Base-by-base conservation (phyloP, 2,797 vertebrate species). In the Onychomys arenicola region DNA sequence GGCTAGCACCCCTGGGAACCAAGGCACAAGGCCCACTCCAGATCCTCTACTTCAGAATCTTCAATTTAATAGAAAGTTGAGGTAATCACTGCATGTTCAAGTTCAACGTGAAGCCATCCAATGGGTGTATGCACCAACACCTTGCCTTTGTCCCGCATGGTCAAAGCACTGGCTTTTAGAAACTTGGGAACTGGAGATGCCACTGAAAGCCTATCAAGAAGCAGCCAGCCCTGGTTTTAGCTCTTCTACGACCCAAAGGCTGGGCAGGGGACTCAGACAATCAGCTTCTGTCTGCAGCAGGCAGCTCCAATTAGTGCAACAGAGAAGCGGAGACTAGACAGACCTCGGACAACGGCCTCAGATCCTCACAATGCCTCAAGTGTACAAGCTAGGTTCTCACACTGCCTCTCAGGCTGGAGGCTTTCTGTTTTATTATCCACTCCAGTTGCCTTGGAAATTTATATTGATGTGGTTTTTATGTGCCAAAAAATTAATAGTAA, bases 391-490 rank as follows among this genome's bases (percentile, higher is more conserved):
- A 61, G 59, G 59, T 8, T 61, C 59, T 61, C 23, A 23, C 21
- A 34, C 14, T 21, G 65, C 37, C 82, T 84, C 90, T 73, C 27
- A 37, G 83, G 65, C 40, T 89, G 13, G 27, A 90, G 63, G 57
- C 29, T 63, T 40, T 29, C 13, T 49, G 32, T 67, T 92, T 83
- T 61, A 94, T 65, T 83, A 94, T 52, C 71, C 67, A 71, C 17
- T 65, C 46, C 49, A 19, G 52, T 65, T 84, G 71, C 59, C 65
- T 57, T 94, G 29, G 52, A 96, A 87, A 93, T 89, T 90, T 65
- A 94, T 10, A 80, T 65, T 80, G 55, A 73, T 49, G 27, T 73
- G n/a, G 71, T 96, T 93, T 93, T 93, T 63, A 94, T 73, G 59
- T 73, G 17, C 29, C 52, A n/a, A 61, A 61, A 86, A 69, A 61